Evolutionary conservation across 2,113 vertebrate species (phyloP).

Genomic region (Sebastes schlegelii): DNA sequence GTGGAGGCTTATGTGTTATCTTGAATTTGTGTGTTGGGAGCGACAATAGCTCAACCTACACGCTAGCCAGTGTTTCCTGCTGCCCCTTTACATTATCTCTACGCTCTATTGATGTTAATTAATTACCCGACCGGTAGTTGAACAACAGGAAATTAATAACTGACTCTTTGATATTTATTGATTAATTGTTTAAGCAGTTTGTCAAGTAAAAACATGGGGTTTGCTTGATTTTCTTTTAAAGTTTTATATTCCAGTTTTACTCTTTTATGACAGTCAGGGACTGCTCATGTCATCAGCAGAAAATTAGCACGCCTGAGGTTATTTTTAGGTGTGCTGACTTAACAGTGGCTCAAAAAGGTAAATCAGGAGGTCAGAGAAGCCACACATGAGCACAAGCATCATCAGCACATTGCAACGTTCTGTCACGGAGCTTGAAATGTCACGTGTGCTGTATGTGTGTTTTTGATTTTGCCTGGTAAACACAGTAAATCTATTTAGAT

Average conservation of each 20-base stretch:
- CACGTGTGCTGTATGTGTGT: conserved; percentile 1
- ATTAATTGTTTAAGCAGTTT: conserved; percentile 6
- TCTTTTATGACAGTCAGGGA: conserved; percentile 5
- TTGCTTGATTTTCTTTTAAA: not conserved
- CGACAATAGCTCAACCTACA: conserved; percentile 76
- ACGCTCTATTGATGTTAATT: conserved; percentile 36
- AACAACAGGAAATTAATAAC: conserved; percentile 12
- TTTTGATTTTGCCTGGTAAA: conserved; percentile 6
- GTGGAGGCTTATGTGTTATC: conserved; percentile 77
- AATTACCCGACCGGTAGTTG: conserved; percentile 3
- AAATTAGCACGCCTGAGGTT: conserved; percentile 24
- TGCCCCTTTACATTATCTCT: conserved; percentile 35
- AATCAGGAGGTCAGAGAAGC: conserved; percentile 50
- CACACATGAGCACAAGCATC: conserved; percentile 6
- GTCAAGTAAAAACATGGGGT: not conserved
- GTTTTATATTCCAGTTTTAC: not conserved
- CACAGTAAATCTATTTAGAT: conserved; percentile 19
- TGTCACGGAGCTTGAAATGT: conserved; percentile 21
- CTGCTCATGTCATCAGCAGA: conserved; percentile 38
- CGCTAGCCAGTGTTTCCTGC: conserved; percentile 58
- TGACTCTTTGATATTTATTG: conserved; percentile 16
- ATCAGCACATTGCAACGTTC: conserved; percentile 22
- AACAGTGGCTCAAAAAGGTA: conserved; percentile 39
- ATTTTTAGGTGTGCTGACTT: conserved; percentile 64
- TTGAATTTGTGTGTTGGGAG: conserved; percentile 71